Evolutionary conservation across 2,113 vertebrate genomes (phyloP), one percentile per base, ranked within the genome.

Genomic region (Phalacrocorax brasilianus): DNA sequence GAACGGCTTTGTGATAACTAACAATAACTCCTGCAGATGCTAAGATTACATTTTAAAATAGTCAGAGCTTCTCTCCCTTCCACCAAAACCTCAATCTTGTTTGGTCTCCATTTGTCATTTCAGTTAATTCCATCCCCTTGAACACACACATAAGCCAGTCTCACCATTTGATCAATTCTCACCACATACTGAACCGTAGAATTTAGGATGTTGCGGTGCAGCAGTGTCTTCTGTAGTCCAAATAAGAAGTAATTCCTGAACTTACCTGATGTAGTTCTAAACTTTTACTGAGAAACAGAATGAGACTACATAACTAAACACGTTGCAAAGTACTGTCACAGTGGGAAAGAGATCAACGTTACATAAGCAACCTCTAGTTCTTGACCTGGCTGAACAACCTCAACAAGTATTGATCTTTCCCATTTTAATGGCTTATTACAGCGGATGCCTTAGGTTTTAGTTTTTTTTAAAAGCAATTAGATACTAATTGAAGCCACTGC

Each of bases 281-380:
- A 68, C 66, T 59, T 52, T 38, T 83, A 79, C 66, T 9, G 53
- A 79, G 50, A 30, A 95, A 77, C n/a, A 85, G 35, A 86, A 45
- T 1, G 40, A 77, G 63, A n/a, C 82, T 73, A 61, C 63, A 33
- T 58, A 91, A 89, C 88, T 53, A 85, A 85, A 85, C 52, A 33
- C 72, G 13, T 73, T 76, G 75, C 32, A 50, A 62, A 76, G 62
- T 50, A 53, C 81, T 58, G 62, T 42, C 92, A 91, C 91, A 89
- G 85, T 63, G 87, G 62, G 66, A 78, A 82, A 91, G 66, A 91
- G 77, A 94, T 91, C 91, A 71, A 19, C 0, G 0, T 95, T 97
- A 95, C 30, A 94, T 95, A 97, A 95, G 91, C 77, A 97, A 91
- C 84, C 92, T 95, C 89, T 79, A 52, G 82, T 97, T 85, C 96